Evolutionary conservation across 2,797 vertebrate genomes (phyloP).

Genomic region (Tragopan temminckii): DNA sequence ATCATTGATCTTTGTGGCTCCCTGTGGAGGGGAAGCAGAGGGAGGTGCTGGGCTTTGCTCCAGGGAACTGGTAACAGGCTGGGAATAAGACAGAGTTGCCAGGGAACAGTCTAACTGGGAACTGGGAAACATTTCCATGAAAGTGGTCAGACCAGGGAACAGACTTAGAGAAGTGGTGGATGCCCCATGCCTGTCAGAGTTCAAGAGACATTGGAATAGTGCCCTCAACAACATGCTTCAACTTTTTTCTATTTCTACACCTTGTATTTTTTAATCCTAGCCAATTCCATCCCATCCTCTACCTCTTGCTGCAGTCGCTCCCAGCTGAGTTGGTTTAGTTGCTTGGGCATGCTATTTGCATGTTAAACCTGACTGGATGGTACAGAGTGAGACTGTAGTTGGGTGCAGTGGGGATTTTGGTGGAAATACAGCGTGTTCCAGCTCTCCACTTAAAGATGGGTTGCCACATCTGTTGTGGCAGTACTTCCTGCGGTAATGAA

Average conservation of each 20-base stretch:
- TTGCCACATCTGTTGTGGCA: background rate
- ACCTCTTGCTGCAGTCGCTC: too few species aligned
- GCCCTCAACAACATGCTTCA: background rate
- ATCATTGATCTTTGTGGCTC: background rate
- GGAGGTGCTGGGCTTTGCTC: background rate
- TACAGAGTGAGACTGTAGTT: background rate
- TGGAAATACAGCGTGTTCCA: background rate
- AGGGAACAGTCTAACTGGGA: background rate
- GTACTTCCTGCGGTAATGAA: background rate
- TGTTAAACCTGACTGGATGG: too few species aligned
- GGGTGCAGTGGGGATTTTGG: background rate
- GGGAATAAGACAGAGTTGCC: background rate
- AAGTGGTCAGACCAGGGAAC: background rate
- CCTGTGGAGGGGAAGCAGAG: background rate
- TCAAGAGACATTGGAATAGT: background rate
- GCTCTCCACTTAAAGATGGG: rapidly evolving
- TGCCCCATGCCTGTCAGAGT: background rate
- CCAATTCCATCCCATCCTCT: too few species aligned
- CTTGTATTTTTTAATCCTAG: too few species aligned
- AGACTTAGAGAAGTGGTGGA: too few species aligned
- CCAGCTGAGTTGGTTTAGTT: too few species aligned
- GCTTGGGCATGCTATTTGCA: too few species aligned
- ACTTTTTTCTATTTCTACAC: too few species aligned
- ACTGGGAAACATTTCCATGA: background rate
- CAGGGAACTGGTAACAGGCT: background rate